Evolutionary conservation across 2,888 invertebrate genomes (phyloP).

Genomic region (Macrophya alboannulata): DNA sequence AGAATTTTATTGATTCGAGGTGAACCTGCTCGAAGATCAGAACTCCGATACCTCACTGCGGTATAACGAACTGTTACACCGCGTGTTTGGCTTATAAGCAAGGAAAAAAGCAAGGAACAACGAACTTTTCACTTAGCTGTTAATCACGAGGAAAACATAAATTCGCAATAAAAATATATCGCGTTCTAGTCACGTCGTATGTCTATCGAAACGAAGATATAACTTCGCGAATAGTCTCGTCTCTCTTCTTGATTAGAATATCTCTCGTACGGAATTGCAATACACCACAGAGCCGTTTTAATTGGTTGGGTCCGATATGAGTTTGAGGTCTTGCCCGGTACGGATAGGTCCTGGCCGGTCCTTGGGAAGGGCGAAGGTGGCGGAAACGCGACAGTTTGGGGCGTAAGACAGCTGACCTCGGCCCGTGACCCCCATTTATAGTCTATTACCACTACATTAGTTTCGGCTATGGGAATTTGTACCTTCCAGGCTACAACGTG

Average conservation of each 20-base stretch:
- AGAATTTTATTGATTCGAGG: constrained; percentile 30
- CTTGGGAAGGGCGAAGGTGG: constrained; percentile 74
- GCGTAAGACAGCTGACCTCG: constrained; percentile 73
- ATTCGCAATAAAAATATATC: background rate
- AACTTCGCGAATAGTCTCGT: background rate
- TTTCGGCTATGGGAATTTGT: constrained; percentile 77
- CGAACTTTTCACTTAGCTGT: background rate
- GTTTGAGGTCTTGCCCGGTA: constrained; percentile 78
- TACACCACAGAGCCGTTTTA: constrained; percentile 55
- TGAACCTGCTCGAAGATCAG: constrained; percentile 12
- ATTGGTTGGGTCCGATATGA: constrained; percentile 69
- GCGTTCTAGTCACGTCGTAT: background rate
- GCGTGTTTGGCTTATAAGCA: constrained; percentile 33
- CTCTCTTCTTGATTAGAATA: constrained; percentile 28
- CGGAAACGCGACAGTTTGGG: constrained; percentile 64
- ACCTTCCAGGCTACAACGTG: constrained; percentile 61
- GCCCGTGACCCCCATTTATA: constrained; percentile 79
- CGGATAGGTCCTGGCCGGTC: constrained; percentile 71
- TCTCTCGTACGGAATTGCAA: constrained; percentile 36
- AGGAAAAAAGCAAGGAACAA: background rate
- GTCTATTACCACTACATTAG: constrained; percentile 80
- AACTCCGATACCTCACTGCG: constrained; percentile 16
- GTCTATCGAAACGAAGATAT: background rate
- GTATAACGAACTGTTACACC: background rate
- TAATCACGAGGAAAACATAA: background rate